phyloP scores from a whole-genome alignment of 2,888 invertebrate genomes.

The Lottia scabra region DNA sequence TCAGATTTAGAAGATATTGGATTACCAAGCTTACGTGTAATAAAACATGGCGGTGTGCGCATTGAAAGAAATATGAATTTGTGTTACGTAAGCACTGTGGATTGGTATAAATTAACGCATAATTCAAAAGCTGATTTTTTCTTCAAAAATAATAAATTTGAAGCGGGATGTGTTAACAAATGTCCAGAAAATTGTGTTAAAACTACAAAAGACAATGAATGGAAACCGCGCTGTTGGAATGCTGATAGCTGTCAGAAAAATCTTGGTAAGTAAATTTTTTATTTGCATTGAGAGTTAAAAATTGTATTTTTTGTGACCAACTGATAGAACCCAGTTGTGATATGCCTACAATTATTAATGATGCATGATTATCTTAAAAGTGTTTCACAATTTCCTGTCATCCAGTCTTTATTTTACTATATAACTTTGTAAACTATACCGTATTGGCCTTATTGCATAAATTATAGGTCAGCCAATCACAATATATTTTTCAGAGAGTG shows the following conservation, averaged over 20 bases:
- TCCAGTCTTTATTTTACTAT: too few relatives aligned
- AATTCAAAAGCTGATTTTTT: constrained; percentile 73
- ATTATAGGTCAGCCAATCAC: too few relatives aligned
- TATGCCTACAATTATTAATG: too few relatives aligned
- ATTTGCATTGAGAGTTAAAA: too few relatives aligned
- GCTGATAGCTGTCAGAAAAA: constrained; percentile 62
- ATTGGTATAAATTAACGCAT: constrained; percentile 85
- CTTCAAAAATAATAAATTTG: constrained; percentile 74
- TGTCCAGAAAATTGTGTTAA: constrained; percentile 40
- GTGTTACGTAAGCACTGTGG: constrained; percentile 90
- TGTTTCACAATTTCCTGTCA: too few relatives aligned
- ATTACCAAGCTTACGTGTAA: constrained; percentile 71
- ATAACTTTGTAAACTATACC: too few relatives aligned
- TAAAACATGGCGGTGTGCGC: constrained; percentile 86
- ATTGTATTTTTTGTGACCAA: too few relatives aligned
- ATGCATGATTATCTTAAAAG: too few relatives aligned
- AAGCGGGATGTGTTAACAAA: constrained; percentile 45
- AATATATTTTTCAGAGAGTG: too few relatives aligned
- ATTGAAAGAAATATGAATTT: constrained; percentile 91
- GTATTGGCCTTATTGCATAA: too few relatives aligned
- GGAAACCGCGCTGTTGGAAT: constrained; percentile 61
- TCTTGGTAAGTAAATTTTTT: constrained; percentile 44
- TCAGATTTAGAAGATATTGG: constrained; percentile 80
- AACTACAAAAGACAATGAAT: constrained; percentile 22
- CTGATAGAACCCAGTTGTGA: too few relatives aligned